Base-by-base conservation (phyloP, 2,113 vertebrate genomes). In the Bothrops jararaca region DNA sequence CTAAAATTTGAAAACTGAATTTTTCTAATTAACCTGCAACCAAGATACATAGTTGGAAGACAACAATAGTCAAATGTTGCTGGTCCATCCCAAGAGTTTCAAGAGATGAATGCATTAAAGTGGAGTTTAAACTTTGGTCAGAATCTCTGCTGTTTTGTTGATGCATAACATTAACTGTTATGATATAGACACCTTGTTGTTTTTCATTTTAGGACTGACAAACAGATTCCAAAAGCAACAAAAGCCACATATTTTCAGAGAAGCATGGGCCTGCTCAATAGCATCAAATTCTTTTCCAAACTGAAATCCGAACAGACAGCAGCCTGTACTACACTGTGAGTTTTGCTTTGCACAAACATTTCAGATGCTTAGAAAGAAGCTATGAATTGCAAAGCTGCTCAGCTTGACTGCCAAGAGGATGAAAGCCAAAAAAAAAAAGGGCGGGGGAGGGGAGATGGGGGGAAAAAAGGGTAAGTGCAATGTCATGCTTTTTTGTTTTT, bases 21-120 rank as follows among this genome's bases (percentile, higher is more conserved):
- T 91, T 90, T 92, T 96, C 94, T 94, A 95, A 94, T 93, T 96
- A 93, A 91, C 93, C 91, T 69, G 22, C 48, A 0, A 34, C 74
- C 50, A 13, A 95, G 94, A 96, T 95, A 95, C 93, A 92, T 86
- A 94, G 92, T 24, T 45, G 4, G 0, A 0, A 89, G 52, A 86
- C 86, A 54, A 94, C 86, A 91, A 92, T 93, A 91, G 64, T 45
- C 50, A 3, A 23, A 88, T 69, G 52, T 86, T 90, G n/a, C 86
- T 90, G n/a, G 54, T 85, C 3, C 10, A 26, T 85, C 22, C 91
- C 64, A 52, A 23, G n/a, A 13, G 22, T 92, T 45, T 12, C 1
- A n/a, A 48, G 90, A 94, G 89, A n/a, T 94, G 87, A 94, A 95
- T 86, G 12, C 29, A 94, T 18, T 22, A 64, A 94, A 48, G 24